These are phyloP conservation scores for Orycteropus afer DNA, from an alignment of 2,113 vertebrate species.

Conservation along the genomic window DNA sequence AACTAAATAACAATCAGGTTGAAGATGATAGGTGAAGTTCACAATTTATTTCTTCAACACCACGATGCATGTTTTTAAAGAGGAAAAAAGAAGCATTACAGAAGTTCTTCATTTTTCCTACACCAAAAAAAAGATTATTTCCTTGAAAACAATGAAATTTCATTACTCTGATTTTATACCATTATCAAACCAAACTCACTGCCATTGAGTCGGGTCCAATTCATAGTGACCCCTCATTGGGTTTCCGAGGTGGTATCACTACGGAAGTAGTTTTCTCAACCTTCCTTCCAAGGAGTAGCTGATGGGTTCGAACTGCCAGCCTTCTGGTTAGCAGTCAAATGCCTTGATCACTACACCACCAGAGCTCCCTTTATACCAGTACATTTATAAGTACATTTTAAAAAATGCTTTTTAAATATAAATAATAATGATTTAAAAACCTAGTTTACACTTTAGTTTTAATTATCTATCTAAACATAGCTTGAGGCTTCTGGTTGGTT, in stretches of 20 bases:
- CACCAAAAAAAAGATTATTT: not conserved
- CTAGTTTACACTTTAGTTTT: constrained; percentile 69
- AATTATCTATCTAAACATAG: constrained; percentile 71
- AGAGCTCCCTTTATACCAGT: too few relatives aligned
- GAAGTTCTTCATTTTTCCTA: not conserved
- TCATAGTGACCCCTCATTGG: too few relatives aligned
- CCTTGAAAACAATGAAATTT: not conserved
- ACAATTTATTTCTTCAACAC: not conserved
- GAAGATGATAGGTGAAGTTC: not conserved
- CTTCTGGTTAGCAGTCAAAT: too few relatives aligned
- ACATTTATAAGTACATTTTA: constrained; percentile 52
- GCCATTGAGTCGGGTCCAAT: too few relatives aligned
- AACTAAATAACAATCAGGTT: not conserved
- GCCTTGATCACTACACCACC: too few relatives aligned
- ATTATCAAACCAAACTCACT: too few relatives aligned
- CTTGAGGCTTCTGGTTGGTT: constrained; percentile 59
- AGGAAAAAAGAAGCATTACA: not conserved
- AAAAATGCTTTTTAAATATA: constrained; percentile 52
- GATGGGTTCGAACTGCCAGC: too few relatives aligned
- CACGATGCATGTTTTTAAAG: not conserved
- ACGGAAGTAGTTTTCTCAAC: too few relatives aligned
- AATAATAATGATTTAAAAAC: constrained; percentile 41
- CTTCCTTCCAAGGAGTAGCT: too few relatives aligned
- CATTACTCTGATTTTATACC: constrained; percentile 26
- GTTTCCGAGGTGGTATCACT: too few relatives aligned